Base-by-base conservation (phyloP, 2,888 invertebrate species). In the Sesamia inferens region DNA sequence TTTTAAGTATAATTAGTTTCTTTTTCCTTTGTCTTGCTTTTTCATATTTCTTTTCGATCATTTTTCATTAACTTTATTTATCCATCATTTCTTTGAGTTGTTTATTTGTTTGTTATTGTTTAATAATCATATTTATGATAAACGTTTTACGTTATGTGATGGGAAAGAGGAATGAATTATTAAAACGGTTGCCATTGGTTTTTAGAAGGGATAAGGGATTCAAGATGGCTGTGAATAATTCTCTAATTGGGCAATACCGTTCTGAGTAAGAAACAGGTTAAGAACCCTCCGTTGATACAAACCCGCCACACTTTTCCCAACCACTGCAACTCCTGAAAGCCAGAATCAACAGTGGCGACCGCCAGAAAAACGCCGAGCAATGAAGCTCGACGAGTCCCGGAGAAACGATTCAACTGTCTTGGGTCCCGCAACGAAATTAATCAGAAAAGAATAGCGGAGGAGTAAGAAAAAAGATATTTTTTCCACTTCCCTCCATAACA, bases 1-100 rank as follows among this genome's bases (percentile, higher is more conserved):
- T 74, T 76, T 83, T 67, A 48, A 68, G 76, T 66, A 72, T 85
- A 83, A 85, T 85, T 85, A 85, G 78, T 85, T 83, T 76, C 71
- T 59, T 72, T 76, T 68, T 44, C 39, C 78, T 83, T 85, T 84
- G 75, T 83, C 44, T 78, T 59, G 42, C 68, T 65, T 85, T 72
- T 74, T 63, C 76, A 61, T 85, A 61, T 76, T 76, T 68, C 71
- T 74, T 85, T 84, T 74, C 61, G 69, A 72, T 62, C 22, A 84
- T 74, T 75, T 76, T 79, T 79, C 65, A 80, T 82, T 76, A 73
- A 70, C 62, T 76, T 78, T 59, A 81, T 67, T 83, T 71, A 81
- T 69, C 79, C 76, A 82, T 82, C 44, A 69, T 79, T 75, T 58
- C 66, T 81, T 74, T 62, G 55, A 59, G 63, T 68, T 71, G 61